Conservation (phyloP, 2,113 vertebrate genomes). For the Salvelinus alpinus region DNA sequence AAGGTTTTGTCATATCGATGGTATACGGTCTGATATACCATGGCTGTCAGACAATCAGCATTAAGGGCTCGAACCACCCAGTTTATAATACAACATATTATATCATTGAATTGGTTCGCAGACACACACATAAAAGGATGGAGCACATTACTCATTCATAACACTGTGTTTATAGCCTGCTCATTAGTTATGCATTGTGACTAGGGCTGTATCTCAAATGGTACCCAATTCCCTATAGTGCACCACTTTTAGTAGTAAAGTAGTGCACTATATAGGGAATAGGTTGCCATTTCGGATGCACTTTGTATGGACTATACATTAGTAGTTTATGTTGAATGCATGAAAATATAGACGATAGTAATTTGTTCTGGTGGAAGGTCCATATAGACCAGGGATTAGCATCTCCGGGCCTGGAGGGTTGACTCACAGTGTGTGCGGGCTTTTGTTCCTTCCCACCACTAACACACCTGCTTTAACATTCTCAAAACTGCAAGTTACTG, state of each 20-base stretch:
- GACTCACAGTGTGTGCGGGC: neutral
- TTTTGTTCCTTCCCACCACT: neutral
- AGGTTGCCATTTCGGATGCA: too few species aligned
- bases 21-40: too few species aligned
- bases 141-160: neutral
- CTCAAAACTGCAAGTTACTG: neutral
- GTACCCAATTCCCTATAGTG: too few species aligned
- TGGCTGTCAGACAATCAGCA: too few species aligned
- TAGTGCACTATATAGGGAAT: neutral
- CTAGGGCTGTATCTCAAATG: too few species aligned
- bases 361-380: neutral
- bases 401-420: neutral
- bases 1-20: too few species aligned
- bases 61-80: too few species aligned
- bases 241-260: too few species aligned
- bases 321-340: neutral
- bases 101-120: constrained; percentile 43
- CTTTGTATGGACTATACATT: neutral
- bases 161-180: neutral
- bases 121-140: constrained; percentile 23
- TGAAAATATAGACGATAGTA: neutral
- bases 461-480: neutral
- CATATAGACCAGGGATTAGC: neutral
- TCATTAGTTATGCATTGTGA: neutral
- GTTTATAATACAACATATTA: constrained; percentile 26